These are phyloP conservation scores for Conus betulinus DNA, from an alignment of 1,140 invertebrate species.

Conservation along the genomic window DNA sequence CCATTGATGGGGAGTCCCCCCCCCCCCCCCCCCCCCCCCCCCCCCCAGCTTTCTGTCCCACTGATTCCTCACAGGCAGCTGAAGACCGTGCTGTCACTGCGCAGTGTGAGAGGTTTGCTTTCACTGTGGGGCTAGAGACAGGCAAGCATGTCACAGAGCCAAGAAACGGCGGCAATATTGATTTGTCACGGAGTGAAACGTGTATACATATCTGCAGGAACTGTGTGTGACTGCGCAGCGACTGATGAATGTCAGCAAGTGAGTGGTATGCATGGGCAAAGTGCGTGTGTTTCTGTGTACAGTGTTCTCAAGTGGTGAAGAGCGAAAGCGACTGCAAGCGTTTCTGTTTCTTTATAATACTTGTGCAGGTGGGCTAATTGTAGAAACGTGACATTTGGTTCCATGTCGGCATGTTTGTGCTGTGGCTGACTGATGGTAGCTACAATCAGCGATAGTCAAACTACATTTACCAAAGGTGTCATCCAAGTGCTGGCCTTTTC, in stretches of 20 bases:
- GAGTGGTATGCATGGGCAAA: neutral
- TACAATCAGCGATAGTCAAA: neutral
- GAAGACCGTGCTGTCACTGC: neutral
- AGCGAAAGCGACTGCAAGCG: too few species aligned
- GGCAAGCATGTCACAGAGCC: neutral
- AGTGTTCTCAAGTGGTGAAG: neutral
- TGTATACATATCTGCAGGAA: constrained; percentile 3
- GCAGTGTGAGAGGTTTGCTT: neutral
- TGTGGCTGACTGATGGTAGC: neutral
- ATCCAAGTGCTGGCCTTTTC: neutral
- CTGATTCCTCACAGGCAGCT: neutral
- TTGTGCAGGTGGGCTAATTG: neutral
- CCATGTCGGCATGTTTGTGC: neutral
- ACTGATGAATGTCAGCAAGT: neutral
- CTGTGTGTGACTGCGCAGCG: neutral
- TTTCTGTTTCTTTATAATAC: neutral
- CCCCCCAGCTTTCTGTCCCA: neutral
- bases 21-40: neutral
- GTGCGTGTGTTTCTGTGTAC: neutral
- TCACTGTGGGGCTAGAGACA: neutral
- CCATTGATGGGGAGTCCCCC: neutral
- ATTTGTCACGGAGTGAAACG: neutral
- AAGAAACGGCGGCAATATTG: neutral
- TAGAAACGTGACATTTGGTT: neutral
- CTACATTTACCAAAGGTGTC: neutral